Evolutionary conservation across 2,797 vertebrate genomes (phyloP).

Genomic region (Chloroceryle amazona): DNA sequence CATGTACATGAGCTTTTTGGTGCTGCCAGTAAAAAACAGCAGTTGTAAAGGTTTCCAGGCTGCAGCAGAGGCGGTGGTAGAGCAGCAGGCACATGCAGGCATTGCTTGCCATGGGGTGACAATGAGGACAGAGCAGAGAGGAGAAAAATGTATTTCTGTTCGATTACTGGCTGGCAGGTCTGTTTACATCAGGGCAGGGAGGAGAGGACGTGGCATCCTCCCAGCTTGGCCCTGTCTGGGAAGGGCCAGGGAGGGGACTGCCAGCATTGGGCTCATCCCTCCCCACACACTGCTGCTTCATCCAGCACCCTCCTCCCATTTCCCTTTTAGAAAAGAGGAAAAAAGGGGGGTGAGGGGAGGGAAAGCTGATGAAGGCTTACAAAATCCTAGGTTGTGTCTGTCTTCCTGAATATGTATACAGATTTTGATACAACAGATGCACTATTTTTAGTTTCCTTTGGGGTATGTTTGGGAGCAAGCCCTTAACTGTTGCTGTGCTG

Average conservation of each 20-base stretch:
- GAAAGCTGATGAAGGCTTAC: background rate
- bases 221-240: background rate
- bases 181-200: background rate
- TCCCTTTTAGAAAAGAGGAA: background rate
- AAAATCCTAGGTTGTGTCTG: constrained; percentile 70
- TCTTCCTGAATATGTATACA: constrained; percentile 75
- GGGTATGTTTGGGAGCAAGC: constrained; percentile 87
- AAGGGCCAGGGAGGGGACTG: background rate
- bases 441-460: constrained; percentile 92
- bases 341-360: rapidly evolving
- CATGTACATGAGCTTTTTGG: rapidly evolving
- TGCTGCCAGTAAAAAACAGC: background rate
- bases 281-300: background rate
- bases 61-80: background rate
- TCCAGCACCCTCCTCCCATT: background rate
- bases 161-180: rapidly evolving
- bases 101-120: background rate
- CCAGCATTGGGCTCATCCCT: background rate
- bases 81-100: background rate
- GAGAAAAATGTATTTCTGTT: background rate
- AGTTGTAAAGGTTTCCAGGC: background rate
- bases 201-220: background rate
- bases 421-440: constrained; percentile 81
- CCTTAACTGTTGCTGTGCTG: constrained; percentile 91
- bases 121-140: background rate